Percentiles rank a stretch among this genome's conserved stretches.
Evolutionary conservation across 2,888 invertebrate genomes (phyloP).

Genomic region (Meloe dianella): DNA sequence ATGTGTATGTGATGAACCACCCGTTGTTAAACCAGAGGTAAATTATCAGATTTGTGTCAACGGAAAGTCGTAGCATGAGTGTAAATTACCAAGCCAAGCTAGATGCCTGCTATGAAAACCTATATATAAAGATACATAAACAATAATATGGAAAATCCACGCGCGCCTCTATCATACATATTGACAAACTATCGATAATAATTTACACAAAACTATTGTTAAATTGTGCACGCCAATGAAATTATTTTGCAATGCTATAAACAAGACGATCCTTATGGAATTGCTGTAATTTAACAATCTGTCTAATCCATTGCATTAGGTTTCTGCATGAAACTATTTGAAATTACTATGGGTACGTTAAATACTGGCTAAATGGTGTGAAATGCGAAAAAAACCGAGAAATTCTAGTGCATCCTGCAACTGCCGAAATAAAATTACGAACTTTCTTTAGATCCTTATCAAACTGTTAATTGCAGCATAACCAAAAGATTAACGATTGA

Average conservation of each 20-base stretch:
- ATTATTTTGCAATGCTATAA: conserved; percentile 1
- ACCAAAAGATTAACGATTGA: neutral
- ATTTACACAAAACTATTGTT: conserved; percentile 21
- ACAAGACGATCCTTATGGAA: neutral
- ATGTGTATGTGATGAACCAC: conserved; percentile 33
- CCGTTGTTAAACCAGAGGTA: conserved; percentile 43
- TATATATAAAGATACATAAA: neutral
- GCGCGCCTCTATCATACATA: conserved; percentile 33
- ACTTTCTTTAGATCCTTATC: no score
- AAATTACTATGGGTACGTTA: no score
- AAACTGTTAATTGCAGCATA: no score
- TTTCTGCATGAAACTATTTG: no score
- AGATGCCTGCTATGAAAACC: conserved; percentile 30
- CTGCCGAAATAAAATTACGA: no score
- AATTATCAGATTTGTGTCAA: conserved; percentile 53
- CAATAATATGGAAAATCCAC: conserved; percentile 26
- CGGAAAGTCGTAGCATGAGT: conserved; percentile 35
- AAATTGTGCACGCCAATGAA: conserved; percentile 15
- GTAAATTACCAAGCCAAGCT: conserved; percentile 44
- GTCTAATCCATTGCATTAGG: neutral
- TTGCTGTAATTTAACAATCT: neutral
- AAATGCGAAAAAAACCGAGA: no score
- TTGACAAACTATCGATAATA: conserved; percentile 25
- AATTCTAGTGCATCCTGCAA: no score
- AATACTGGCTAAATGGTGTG: no score